Base-by-base conservation (phyloP, 2,797 vertebrate genomes). In the Tachyglossus aculeatus region DNA sequence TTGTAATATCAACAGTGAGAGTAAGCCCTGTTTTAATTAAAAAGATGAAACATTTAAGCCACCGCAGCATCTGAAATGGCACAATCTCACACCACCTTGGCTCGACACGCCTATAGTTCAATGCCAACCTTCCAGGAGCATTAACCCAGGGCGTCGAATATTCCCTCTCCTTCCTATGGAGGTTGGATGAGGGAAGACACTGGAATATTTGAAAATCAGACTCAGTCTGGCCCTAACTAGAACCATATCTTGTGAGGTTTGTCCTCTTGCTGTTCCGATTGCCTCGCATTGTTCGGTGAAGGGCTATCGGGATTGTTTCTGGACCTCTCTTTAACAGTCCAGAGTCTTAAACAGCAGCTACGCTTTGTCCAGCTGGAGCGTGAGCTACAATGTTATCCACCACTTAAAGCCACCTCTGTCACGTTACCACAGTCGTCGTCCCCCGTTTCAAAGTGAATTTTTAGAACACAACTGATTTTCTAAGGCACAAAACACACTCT, bases 11-110 rank as follows among this genome's bases (percentile, higher is more conserved):
- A 16, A 70, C 64, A 81, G 60, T 7, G 66, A 7, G 77, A 44
- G 21, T 67, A 71, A 73, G 67, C 82, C 77, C 89, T 86, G 71
- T 78, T 85, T 85, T 87, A 89, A 90, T 88, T 87, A 86, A 86
- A 81, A 86, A 82, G 74, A 78, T 77, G 60, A 79, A 88, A 80
- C 48, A 40, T 67, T 59, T 83, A 80, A 88, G 74, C 74, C 78
- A 73, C 74, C 77, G 74, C 77, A 80, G 73, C 62, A 67, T 77
- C 79, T 83, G 55, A 88, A 88, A 88, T 86, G 85, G 80, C 81
- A 89, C 77, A 83, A 58, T 82, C 85, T 91, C 84, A 69, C 73
- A 70, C 73, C 33, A 29, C 53, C 86, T 84, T 85, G 77, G 40
- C 36, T 90, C 85, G 78, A 77, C 31, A 6, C 52, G 40, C 4